These are phyloP conservation scores for Piaya cayana DNA, from an alignment of 2,113 vertebrate species.

Conservation along the genomic window DNA sequence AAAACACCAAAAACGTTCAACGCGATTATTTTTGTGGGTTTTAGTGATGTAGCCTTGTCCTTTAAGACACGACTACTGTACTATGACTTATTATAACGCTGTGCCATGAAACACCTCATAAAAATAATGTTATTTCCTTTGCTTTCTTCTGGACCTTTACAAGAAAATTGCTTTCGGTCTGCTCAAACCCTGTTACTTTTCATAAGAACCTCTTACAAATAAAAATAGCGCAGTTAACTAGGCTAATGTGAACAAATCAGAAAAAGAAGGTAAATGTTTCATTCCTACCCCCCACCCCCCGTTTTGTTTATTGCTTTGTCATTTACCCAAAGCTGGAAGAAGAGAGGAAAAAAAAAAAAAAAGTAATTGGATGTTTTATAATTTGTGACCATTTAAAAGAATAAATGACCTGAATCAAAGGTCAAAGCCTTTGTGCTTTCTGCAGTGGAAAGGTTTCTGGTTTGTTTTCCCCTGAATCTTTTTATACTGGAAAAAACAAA, in stretches of 20 bases:
- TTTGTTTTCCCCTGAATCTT: constrained; percentile 53
- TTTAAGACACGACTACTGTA: background rate
- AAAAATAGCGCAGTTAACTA: background rate
- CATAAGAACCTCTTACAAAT: constrained; percentile 30
- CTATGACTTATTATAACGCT: constrained; percentile 18
- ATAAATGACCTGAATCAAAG: constrained; percentile 74
- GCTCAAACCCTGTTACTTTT: constrained; percentile 43
- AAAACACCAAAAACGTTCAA: background rate
- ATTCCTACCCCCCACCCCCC: background rate
- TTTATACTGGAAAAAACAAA: background rate
- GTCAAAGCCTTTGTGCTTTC: constrained; percentile 69
- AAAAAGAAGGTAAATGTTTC: background rate
- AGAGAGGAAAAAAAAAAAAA: background rate
- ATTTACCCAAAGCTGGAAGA: background rate
- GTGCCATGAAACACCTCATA: constrained; percentile 43
- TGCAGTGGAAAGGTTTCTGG: constrained; percentile 41
- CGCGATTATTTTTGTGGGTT: background rate
- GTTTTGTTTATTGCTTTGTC: constrained; percentile 45
- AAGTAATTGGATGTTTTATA: constrained; percentile 63
- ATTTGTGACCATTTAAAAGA: constrained; percentile 70
- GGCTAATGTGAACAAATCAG: constrained; percentile 15
- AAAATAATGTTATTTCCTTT: constrained; percentile 57
- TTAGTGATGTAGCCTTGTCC: background rate
- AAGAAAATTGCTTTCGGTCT: constrained; percentile 47
- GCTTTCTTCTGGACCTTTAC: constrained; percentile 42